These are phyloP conservation scores for Mythimna lalbum DNA, from an alignment of 2,888 invertebrate genomes.

Conservation along the genomic window DNA sequence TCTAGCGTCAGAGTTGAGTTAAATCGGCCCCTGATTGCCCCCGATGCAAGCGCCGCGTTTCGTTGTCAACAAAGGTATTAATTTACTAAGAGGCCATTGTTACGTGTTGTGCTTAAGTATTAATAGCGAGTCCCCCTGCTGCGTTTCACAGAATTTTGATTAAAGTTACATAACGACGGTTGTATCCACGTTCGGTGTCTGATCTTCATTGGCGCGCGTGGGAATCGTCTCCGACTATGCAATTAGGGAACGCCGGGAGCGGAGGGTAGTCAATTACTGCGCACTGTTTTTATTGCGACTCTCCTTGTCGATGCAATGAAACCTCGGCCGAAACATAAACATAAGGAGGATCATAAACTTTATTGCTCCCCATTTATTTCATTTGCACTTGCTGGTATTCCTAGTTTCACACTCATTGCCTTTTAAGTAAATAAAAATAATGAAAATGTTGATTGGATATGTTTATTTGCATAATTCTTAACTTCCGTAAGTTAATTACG, in stretches of 20 bases:
- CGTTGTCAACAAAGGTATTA: slow-evolving; percentile 59
- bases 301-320: slow-evolving; percentile 78
- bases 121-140: slow-evolving; percentile 57
- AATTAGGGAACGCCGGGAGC: slow-evolving; percentile 87
- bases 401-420: slow-evolving; percentile 29
- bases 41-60: slow-evolving; percentile 32
- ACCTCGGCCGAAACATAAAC: slow-evolving; percentile 68
- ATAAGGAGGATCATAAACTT: slow-evolving; percentile 56
- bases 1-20: slow-evolving; percentile 8
- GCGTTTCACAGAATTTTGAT: slow-evolving; percentile 80
- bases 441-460: slow-evolving; percentile 30
- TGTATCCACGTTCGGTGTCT: slow-evolving; percentile 68
- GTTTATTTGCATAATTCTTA: slow-evolving; percentile 30
- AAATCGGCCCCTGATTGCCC: slow-evolving; percentile 35
- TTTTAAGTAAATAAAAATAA: slow-evolving; percentile 19
- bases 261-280: slow-evolving; percentile 84
- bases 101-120: slow-evolving; percentile 54
- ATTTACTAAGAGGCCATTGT: slow-evolving; percentile 60
- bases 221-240: slow-evolving; percentile 84
- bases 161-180: slow-evolving; percentile 79
- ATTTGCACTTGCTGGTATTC: slow-evolving; percentile 30
- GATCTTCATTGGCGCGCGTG: slow-evolving; percentile 80
- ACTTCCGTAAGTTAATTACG: slow-evolving; percentile 32
- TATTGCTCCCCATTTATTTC: slow-evolving; percentile 44
- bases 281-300: slow-evolving; percentile 84